phyloP scores from a whole-genome alignment of 1,140 invertebrate species.

The Apolygus lucorum region DNA sequence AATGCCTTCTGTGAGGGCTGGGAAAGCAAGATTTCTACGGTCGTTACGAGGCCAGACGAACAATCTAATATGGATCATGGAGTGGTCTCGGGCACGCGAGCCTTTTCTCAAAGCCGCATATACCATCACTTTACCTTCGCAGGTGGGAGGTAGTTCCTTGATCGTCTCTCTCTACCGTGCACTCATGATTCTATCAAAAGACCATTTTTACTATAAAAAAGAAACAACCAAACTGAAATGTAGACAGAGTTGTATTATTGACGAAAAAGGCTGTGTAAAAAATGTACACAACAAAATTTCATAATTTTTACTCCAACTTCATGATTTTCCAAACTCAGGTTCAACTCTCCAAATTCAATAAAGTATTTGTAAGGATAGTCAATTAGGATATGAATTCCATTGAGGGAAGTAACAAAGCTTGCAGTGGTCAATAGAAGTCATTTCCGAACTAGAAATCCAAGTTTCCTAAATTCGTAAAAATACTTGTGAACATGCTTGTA shows the following conservation, averaged over 20 bases:
- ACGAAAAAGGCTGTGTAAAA: too few relatives aligned
- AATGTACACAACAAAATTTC: too few relatives aligned
- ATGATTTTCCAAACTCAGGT: too few relatives aligned
- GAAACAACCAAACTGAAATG: background rate
- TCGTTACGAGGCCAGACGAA: slow-evolving; percentile 14
- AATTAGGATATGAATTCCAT: too few relatives aligned
- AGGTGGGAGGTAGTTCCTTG: background rate
- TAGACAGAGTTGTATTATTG: background rate
- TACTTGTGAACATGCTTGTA: too few relatives aligned
- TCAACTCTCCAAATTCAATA: too few relatives aligned
- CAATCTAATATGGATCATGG: slow-evolving; percentile 15
- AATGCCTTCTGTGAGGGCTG: background rate
- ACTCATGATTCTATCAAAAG: background rate
- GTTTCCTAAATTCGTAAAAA: too few relatives aligned
- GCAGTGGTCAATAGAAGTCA: too few relatives aligned
- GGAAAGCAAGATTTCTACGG: slow-evolving; percentile 7
- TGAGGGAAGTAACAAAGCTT: too few relatives aligned
- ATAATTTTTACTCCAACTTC: too few relatives aligned
- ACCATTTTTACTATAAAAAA: background rate
- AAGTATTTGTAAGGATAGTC: too few relatives aligned
- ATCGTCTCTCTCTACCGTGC: background rate
- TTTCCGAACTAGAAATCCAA: too few relatives aligned
- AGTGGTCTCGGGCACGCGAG: background rate
- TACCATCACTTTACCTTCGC: background rate
- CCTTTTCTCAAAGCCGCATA: background rate